These are phyloP conservation scores for Coelopa pilipes DNA, from an alignment of 2,888 invertebrate genomes.

Conservation along the genomic window DNA sequence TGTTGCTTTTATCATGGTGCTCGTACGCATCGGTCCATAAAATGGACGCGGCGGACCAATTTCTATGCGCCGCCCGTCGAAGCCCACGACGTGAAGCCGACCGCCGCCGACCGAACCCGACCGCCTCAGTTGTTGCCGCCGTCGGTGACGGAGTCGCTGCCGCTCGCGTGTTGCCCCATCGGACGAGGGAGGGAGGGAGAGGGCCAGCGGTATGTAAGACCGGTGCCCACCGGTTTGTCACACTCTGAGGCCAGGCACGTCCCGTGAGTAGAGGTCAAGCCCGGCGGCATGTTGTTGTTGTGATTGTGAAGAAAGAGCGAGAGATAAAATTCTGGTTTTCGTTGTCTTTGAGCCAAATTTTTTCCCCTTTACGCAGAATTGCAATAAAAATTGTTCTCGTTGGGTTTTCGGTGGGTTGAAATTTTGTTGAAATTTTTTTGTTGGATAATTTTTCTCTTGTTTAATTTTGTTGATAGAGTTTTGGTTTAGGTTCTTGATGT, in stretches of 20 bases:
- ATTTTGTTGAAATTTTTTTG: no score
- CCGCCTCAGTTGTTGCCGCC: background rate
- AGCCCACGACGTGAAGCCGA: background rate
- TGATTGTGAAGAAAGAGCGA: background rate
- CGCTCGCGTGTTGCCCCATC: background rate
- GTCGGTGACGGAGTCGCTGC: slow-evolving; percentile 3
- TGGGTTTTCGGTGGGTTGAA: no score
- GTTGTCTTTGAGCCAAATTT: slow-evolving; percentile 6
- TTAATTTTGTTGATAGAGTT: no score
- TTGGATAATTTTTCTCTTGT: no score
- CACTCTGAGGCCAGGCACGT: slow-evolving; percentile 59
- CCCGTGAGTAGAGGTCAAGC: slow-evolving; percentile 31
- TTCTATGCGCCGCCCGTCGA: slow-evolving; percentile 7
- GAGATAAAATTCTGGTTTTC: background rate
- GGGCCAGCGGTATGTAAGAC: no score
- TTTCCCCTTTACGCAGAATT: slow-evolving; percentile 44
- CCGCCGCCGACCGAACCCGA: background rate
- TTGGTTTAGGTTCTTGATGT: slow-evolving; percentile 12
- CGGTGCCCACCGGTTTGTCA: slow-evolving; percentile 57
- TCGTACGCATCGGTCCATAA: slow-evolving; percentile 17
- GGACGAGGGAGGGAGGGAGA: background rate
- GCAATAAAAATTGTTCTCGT: slow-evolving; percentile 52
- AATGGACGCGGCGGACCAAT: background rate
- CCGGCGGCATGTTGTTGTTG: slow-evolving; percentile 1
- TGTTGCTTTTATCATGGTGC: no score